Conservation (phyloP, 1,140 invertebrate species). For the Drosophila nebulosa region DNA sequence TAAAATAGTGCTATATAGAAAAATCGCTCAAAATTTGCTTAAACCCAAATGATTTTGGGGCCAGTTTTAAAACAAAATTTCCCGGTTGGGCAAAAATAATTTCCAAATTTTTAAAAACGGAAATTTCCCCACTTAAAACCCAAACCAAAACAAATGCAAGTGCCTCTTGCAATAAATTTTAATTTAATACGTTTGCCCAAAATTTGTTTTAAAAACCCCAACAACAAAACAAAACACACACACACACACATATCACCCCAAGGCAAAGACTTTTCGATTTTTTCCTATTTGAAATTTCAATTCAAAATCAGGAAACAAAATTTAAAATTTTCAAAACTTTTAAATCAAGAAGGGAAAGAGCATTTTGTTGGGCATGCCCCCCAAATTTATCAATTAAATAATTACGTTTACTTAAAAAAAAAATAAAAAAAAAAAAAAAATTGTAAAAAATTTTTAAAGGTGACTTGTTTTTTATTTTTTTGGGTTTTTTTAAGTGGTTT, state of each 20-base stretch:
- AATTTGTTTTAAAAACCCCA: constrained; percentile 14
- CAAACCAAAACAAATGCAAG: constrained; percentile 38
- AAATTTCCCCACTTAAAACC: too few relatives aligned
- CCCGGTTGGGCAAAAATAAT: too few relatives aligned
- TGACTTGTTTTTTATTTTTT: not conserved
- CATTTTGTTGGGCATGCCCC: constrained; percentile 57
- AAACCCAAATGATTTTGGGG: too few relatives aligned
- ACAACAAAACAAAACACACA: not conserved
- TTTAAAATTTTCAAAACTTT: not conserved
- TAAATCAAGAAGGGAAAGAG: constrained; percentile 27
- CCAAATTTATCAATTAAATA: constrained; percentile 67
- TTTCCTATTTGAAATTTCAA: constrained; percentile 53
- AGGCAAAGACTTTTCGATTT: not conserved
- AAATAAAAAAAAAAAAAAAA: constrained; percentile 29
- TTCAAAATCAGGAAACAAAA: constrained; percentile 18
- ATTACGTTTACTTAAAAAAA: constrained; percentile 28
- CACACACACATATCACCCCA: not conserved
- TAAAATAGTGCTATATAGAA: too few relatives aligned
- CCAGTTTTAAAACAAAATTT: too few relatives aligned
- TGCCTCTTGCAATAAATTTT: constrained; percentile 55
- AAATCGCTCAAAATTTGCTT: too few relatives aligned
- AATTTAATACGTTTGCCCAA: constrained; percentile 52
- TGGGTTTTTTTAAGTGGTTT: not conserved
- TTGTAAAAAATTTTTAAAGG: constrained; percentile 44
- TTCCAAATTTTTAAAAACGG: too few relatives aligned